Base-by-base conservation (phyloP, 2,113 vertebrate species). In the Aspiorhynchus laticeps region DNA sequence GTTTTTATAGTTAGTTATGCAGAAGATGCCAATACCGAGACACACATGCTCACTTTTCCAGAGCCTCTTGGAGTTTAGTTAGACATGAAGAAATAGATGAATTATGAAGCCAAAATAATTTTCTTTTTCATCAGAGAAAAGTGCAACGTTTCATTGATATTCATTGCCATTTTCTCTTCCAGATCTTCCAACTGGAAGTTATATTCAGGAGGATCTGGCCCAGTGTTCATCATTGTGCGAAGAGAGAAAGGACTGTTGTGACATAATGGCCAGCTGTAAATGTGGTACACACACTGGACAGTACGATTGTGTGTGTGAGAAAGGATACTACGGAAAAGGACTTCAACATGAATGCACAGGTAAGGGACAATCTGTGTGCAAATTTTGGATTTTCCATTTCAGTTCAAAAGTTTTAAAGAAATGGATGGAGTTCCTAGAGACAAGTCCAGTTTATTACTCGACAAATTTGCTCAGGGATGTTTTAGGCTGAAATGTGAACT, bases 281-380 rank as follows among this genome's bases (percentile, higher is more conserved):
- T 99, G 98, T 2, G 98, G 98, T 56, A 98, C 97, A 2, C 97
- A 98, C 93, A 98, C 97, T 0, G 98, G 98, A n/a, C 98, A 99
- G 88, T 99, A 98, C 0, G 98, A 98, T 91, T 99, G 98, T 85
- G 94, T 99, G 93, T 99, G 98, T 85, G 97, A 99, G 87, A 98
- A 97, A 92, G 98, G 98, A 7, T 95, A 99, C 90, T 98, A 98
- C 0, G 98, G 98, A 24, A 97, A 98, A 91, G 98, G 98, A 4
- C 96, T 99, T 0, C 96, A 97, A 46, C 93, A 97, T 12, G 98
- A 99, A 90, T 99, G 98, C 76, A 94, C 96, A 93, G 97, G 98
- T 99, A 76, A 86, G 84, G 14, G 4, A n/a, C n/a, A n/a, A n/a
- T 26, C 0, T 24, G 21, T n/a, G 10, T 41, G 36, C 36, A 41